Percentiles rank a stretch among this genome's conserved stretches.
These are phyloP conservation scores for Drosophila dives DNA, from an alignment of 2,888 invertebrate species.

Conservation along the genomic window DNA sequence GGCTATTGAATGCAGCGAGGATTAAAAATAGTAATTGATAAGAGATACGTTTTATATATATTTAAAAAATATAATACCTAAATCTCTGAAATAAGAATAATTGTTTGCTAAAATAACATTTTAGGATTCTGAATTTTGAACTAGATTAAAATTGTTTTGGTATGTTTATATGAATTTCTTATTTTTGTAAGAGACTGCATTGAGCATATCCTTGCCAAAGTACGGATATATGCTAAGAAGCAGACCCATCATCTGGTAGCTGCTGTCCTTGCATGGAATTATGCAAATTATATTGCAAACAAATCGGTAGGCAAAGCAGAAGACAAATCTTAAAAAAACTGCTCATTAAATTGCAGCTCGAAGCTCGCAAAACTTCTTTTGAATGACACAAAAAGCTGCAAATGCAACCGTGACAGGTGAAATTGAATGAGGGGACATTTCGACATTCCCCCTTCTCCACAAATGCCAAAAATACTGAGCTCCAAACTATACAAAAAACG, in stretches of 20 bases:
- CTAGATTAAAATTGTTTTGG: not conserved
- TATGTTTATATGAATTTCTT: no score
- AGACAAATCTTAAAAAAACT: conserved; percentile 32
- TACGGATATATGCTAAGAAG: not conserved
- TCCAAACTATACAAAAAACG: conserved; percentile 70
- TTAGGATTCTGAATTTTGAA: not conserved
- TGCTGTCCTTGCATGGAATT: conserved; percentile 32
- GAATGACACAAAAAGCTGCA: conserved; percentile 54
- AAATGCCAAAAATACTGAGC: conserved; percentile 25
- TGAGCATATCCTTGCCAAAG: not conserved
- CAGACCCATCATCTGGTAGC: conserved; percentile 18
- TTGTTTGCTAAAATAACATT: not conserved
- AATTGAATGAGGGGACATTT: conserved; percentile 41
- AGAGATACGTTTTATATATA: not conserved
- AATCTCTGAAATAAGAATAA: not conserved
- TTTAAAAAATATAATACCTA: not conserved
- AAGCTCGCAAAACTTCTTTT: conserved; percentile 44
- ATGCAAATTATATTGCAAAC: conserved; percentile 37
- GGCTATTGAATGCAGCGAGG: conserved; percentile 6
- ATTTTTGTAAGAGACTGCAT: not conserved
- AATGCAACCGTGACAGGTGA: conserved; percentile 62
- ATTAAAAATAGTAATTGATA: not conserved
- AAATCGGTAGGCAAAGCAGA: conserved; percentile 43
- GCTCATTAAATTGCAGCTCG: conserved; percentile 70
- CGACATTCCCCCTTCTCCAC: conserved; percentile 3